Conservation (phyloP, 2,113 vertebrate genomes). For the Silurus asotus region DNA sequence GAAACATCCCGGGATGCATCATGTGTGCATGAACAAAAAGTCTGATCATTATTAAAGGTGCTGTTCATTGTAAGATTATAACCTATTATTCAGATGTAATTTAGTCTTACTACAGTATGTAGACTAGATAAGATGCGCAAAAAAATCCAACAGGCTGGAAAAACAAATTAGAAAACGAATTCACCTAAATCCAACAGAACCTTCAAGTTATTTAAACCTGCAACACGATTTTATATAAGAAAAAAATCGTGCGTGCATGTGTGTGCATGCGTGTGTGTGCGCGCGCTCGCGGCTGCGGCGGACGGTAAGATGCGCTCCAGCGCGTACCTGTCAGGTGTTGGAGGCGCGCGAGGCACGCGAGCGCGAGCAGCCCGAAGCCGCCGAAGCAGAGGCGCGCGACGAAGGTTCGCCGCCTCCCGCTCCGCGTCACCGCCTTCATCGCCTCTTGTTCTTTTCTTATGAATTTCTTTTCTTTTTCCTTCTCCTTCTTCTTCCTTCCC, state of each 20-base stretch:
- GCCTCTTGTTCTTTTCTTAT: slow-evolving; percentile 53
- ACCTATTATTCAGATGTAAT: not conserved
- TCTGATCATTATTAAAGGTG: not conserved
- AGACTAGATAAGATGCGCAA: slow-evolving; percentile 1
- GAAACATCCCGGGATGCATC: not conserved
- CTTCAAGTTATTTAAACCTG: not conserved
- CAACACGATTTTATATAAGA: not conserved
- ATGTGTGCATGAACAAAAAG: not conserved
- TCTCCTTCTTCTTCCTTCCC: slow-evolving; percentile 22
- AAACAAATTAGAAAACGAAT: not conserved
- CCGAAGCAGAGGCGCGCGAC: slow-evolving; percentile 77
- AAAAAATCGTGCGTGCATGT: not conserved
- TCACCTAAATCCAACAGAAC: not conserved
- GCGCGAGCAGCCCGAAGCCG: slow-evolving; percentile 69
- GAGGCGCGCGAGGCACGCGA: slow-evolving; percentile 70
- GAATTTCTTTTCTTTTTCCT: too few relatives aligned
- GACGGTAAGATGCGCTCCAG: not conserved
- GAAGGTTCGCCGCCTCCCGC: slow-evolving; percentile 71
- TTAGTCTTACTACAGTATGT: not conserved
- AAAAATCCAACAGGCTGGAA: not conserved
- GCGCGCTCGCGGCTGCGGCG: not conserved
- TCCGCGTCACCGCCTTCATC: slow-evolving; percentile 68
- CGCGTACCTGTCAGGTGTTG: slow-evolving; percentile 73
- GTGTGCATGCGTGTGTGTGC: not conserved
- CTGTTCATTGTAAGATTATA: not conserved